Evolutionary conservation across 2,113 vertebrate genomes (phyloP).

Genomic region (Cyanoramphus novaezelandiae): DNA sequence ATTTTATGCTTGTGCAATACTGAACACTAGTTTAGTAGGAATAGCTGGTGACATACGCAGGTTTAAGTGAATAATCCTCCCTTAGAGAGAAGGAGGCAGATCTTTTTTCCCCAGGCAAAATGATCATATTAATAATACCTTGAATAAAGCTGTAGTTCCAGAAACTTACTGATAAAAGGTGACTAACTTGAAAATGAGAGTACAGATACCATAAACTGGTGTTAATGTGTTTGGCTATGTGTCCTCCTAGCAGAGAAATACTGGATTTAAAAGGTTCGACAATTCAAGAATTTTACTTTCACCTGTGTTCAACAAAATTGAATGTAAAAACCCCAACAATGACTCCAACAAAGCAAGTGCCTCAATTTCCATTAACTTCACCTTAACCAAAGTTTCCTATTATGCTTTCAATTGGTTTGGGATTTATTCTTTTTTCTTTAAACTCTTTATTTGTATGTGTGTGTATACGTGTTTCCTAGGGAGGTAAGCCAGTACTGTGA

Average conservation of each 20-base stretch:
- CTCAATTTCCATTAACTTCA: background rate
- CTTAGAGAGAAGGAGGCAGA: background rate
- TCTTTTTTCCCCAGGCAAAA: background rate
- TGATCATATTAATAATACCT: background rate
- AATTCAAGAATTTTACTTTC: background rate
- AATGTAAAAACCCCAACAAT: background rate
- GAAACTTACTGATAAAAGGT: background rate
- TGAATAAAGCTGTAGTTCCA: background rate
- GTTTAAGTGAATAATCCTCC: background rate
- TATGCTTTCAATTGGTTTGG: background rate
- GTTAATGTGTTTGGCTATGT: background rate
- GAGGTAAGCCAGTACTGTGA: background rate
- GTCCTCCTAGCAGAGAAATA: background rate
- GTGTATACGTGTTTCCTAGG: background rate
- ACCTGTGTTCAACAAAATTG: background rate
- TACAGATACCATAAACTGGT: background rate
- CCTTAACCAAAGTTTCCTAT: background rate
- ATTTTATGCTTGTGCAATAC: conserved; percentile 29
- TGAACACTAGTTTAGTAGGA: background rate
- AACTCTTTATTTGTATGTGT: background rate
- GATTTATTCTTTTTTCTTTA: background rate
- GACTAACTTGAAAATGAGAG: background rate
- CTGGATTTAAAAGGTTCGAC: background rate
- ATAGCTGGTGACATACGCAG: background rate
- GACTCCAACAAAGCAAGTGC: background rate